Evolutionary conservation across 2,888 invertebrate species (phyloP), one percentile per base, ranked within the genome.

Genomic region (Sinopyrophorus schimmeli): DNA sequence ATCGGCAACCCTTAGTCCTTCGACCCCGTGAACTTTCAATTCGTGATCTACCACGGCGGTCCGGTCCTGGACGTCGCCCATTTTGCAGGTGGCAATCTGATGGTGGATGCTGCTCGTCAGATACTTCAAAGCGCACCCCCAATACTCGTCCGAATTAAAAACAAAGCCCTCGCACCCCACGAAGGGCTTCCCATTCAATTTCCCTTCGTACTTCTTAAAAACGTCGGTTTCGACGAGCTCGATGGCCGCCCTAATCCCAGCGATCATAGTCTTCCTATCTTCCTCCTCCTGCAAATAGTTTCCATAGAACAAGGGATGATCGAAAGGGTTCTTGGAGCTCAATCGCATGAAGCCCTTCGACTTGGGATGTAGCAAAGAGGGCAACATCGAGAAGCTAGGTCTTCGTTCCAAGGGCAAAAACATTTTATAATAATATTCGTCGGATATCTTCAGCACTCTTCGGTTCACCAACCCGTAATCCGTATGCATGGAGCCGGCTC

Each of bases 61-160:
- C 0, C 79, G 76, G 62, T 87, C 86, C 1, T 67, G 72, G 0
- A 66, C 66, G 0, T 84, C 81, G 0, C 87, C 87, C 88, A 88
- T 88, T 61, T 83, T 84, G 55, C 83, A 83, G 1, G 86, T 86
- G 3, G 82, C 82, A 9, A 58, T 67, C 14, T 68, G 60, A 51
- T 71, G 67, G 14, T 68, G 62, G 27, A 63, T 41, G 5, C 63
- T 62, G 3, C 56, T 50, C 10, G 64, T 46, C 14, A 64, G 28
- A 40, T 66, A 59, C 20, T 60, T 46, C 81, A 70, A 7, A 78
- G 83, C 81, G 65, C 88, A 88, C 55, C 81, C 80, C 85, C 87
- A 86, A 63, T 87, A 88, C 17, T 78, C 79, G 48, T 86, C 86
- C 1, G 80, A 75, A 53, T 78, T 80, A 47, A 80, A 81, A 2